These are phyloP conservation scores for Solenopsis fugax DNA, from an alignment of 1,140 invertebrate species.

Conservation along the genomic window DNA sequence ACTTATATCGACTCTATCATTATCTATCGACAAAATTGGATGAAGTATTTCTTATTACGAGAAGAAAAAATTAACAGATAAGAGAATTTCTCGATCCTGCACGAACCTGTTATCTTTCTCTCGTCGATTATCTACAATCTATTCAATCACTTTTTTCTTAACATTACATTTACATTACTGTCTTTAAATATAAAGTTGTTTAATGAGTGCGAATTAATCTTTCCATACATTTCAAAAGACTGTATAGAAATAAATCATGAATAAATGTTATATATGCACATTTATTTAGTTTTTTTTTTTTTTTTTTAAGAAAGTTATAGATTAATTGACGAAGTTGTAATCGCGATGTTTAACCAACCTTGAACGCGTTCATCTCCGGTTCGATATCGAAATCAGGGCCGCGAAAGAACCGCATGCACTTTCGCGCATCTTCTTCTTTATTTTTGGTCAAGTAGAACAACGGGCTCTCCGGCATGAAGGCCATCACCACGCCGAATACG, in stretches of 20 bases:
- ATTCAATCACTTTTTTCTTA: neutral
- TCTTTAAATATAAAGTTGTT: neutral
- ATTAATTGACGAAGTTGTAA: neutral
- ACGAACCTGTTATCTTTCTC: neutral
- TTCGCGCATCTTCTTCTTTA: slow-evolving; percentile 83
- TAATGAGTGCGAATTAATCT: neutral
- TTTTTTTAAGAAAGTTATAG: neutral
- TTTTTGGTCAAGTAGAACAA: slow-evolving; percentile 77
- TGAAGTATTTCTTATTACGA: neutral
- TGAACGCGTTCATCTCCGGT: slow-evolving; percentile 80
- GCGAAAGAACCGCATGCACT: slow-evolving; percentile 86
- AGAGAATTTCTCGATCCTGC: neutral
- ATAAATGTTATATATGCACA: neutral
- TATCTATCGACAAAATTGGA: neutral
- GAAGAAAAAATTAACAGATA: neutral
- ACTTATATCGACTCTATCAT: neutral
- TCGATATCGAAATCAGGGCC: slow-evolving; percentile 86
- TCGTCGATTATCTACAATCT: neutral
- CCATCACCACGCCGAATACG: slow-evolving; percentile 82
- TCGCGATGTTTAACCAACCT: slow-evolving; percentile 72
- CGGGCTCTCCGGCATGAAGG: slow-evolving; percentile 86
- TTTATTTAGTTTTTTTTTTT: neutral
- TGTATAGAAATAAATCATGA: neutral
- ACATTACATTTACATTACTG: neutral
- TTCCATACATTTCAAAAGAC: neutral